Conservation (phyloP, 2,113 vertebrate species). For the Protobothrops flavoviridis region DNA sequence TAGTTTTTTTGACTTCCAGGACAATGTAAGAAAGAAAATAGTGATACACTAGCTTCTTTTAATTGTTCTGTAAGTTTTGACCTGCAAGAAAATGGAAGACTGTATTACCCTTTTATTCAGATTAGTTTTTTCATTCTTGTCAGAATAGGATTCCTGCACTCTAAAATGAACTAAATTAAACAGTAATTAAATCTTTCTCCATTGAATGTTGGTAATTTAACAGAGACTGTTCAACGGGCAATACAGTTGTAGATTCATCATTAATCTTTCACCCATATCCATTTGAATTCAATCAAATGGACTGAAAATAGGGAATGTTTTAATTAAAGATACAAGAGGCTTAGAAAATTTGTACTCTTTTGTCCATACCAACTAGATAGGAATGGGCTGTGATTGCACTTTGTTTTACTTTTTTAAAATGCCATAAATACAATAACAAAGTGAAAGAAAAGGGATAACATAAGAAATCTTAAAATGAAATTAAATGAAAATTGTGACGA, state of each 20-base stretch:
- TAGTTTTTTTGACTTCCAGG: background rate
- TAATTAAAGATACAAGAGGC: background rate
- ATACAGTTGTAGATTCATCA: background rate
- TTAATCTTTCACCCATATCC: background rate
- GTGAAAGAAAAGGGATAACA: background rate
- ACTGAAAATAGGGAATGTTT: background rate
- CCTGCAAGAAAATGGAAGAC: background rate
- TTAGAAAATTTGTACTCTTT: background rate
- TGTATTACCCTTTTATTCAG: background rate
- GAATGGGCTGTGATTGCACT: background rate
- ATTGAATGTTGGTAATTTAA: background rate
- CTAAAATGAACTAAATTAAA: background rate
- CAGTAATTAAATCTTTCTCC: background rate
- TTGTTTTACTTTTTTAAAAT: background rate
- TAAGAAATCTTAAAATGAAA: background rate
- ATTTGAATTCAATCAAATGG: background rate
- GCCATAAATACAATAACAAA: background rate
- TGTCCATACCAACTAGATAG: background rate
- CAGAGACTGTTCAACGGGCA: background rate
- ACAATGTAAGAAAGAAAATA: background rate
- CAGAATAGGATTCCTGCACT: background rate
- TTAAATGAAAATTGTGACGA: background rate
- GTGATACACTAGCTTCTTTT: background rate
- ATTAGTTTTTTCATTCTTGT: background rate
- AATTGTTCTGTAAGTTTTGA: background rate